Evolutionary conservation across 2,888 invertebrate genomes (phyloP), one percentile per base, ranked within the genome.

Genomic region (Chymomyza procnemis): DNA sequence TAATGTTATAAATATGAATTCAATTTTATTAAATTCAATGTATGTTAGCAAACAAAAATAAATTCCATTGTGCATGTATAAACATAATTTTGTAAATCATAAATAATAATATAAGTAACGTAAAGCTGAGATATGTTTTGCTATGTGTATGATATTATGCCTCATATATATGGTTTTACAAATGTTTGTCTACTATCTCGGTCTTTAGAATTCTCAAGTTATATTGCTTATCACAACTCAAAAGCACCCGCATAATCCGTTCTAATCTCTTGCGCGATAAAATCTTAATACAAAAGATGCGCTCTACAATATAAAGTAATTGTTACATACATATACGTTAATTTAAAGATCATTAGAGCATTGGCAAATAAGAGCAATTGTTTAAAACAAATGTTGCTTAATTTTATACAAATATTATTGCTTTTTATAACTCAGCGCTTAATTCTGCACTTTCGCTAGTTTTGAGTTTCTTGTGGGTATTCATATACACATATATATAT

Each of bases 11-110:
- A 64, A 52, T 21, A 54, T 54, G 64, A 78, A 71, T 76, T 74
- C 65, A 67, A 68, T 71, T 83, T 76, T 70, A 75, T 79, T 77
- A 66, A 82, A 75, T 77, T 75, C 66, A 41, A 60, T 62, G 67
- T 56, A 50, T 69, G 59, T 41, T 64, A 52, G 58, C 57, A 65
- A 68, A 64, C 21, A 50, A 62, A 46, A 59, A 62, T 34, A 61
- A 62, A 57, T 64, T 52, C 21, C 63, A 62, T 48, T 57, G 66
- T 73, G 66, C 65, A 66, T 74, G 62, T 41, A 41, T 12, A 41
- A 41, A 41, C 12, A 41, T 41, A 66, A 64, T 41, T 64, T 62
- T 68, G 61, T 55, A n/a, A n/a, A n/a, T 55, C 46, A 19, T 68
- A 64, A 48, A 60, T 57, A 67, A 58, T 57, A 59, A 26, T 8